Base-by-base conservation (phyloP, 2,888 invertebrate genomes). In the Lissocephala sabroskyi region DNA sequence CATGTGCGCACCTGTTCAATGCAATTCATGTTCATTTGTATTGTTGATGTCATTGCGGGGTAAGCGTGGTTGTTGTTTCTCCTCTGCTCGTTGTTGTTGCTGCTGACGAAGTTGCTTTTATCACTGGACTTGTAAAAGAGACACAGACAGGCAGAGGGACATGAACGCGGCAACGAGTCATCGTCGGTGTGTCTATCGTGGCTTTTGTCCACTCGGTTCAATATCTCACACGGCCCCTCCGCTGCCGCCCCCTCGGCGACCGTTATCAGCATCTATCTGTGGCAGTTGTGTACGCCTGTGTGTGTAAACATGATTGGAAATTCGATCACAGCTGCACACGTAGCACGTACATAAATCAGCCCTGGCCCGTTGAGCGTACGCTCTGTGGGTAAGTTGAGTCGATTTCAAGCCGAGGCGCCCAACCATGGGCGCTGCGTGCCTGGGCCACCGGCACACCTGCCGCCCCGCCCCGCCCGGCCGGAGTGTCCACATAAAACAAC, bases 301-400 rank as follows among this genome's bases (percentile, higher is more conserved):
- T 46, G 36, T 43, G 59, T 71, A 74, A 70, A 74, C 71, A 71
- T 71, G 71, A 71, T 73, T 73, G 71, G 75, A 73, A 73, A 73
- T 73, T 73, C 75, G 71, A 73, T 73, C 71, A 75, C 71, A 75
- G 71, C 75, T 73, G 75, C 63, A 71, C 75, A 73, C 71, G 71
- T 79, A 79, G 65, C 59, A 65, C 73, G n/a, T n/a, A 79, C 77
- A 79, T 78, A 79, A 79, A 79, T 79, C 78, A 78, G 68, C 58
- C 50, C 56, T 53, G 56, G 64, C 62, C 61, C 56, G n/a, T n/a
- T n/a, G n/a, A n/a, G n/a, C n/a, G n/a, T n/a, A n/a, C 49, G 56
- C 23, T 6, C 29, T 42, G 42, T 42, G 33, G n/a, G 33, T 40
- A 54, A 64, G 55, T 52, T 56, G 55, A 66, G 60, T 59, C 59